Evolutionary conservation across 30 jellyfish, hydroid and myxozoan genomes (phyloP), one percentile per base, ranked within the genome.

Genomic region (Mastigias papua): DNA sequence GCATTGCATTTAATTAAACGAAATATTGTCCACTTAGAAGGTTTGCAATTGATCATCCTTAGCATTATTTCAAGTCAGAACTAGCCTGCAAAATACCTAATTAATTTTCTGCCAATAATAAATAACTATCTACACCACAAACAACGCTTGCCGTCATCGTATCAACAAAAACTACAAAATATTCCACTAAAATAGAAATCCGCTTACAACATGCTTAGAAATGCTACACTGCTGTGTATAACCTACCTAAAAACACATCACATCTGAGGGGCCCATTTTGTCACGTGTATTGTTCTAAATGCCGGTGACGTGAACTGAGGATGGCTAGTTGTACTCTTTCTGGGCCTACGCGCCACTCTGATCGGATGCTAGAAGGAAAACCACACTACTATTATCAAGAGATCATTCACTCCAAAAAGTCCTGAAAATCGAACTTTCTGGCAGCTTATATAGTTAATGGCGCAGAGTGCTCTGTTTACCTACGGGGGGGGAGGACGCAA

Each of bases 301-400:
- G 95, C 93, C 49, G 87, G 78, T 20, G 93, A 84, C 35, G 93
- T 84, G 34, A 62, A 84, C 61, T 64, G 82, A 26, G 93, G 80
- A 64, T 31, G 84, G 42, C 19, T 62, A 23, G 68, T 48, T 19
- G 82, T 23, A 20, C 25, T 29, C 26, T 61, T 72, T 27, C 61
- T 51, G 6, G 78, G 92, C 25, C 74, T 82, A 66, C 70, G 75
- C 2, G 78, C 25, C 22, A 76, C 37, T 72, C 65, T 72, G 69
- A 33, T 1, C 13, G 11, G 34, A 26, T 69, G 22, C 54, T 69
- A 20, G 5, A 69, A 51, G 17, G 67, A 51, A 37, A 37, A 37
- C n/a, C n/a, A n/a, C n/a, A n/a, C n/a, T n/a, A n/a, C n/a, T n/a
- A n/a, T n/a, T n/a, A n/a, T n/a, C n/a, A n/a, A n/a, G n/a, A n/a